phyloP scores from a whole-genome alignment of 2,113 vertebrate species.

The Macrotis lagotis region DNA sequence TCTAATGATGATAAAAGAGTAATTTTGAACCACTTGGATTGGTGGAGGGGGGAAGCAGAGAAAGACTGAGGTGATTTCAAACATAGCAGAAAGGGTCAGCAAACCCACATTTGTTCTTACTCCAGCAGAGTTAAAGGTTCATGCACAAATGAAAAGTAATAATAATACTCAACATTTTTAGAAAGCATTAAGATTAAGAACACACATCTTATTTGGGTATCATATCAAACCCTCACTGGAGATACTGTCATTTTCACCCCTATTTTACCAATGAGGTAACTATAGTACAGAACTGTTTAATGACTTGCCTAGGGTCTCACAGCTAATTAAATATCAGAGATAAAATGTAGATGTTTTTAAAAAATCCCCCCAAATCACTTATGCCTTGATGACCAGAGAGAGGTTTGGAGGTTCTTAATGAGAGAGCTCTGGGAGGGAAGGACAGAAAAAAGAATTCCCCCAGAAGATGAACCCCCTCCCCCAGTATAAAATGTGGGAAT shows the following conservation, averaged over 20 bases:
- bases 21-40: background rate
- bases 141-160: background rate
- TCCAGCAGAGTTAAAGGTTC: background rate
- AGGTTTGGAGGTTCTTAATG: background rate
- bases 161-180: background rate
- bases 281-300: background rate
- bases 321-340: background rate
- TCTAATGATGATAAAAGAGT: background rate
- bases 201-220: background rate
- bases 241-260: background rate
- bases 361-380: background rate
- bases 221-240: background rate
- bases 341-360: background rate
- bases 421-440: background rate
- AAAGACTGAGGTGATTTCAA: background rate
- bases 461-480: background rate
- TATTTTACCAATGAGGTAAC: background rate
- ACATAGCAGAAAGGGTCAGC: background rate
- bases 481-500: background rate
- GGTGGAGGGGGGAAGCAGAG: background rate
- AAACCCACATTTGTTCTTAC: background rate
- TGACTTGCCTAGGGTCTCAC: background rate
- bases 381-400: background rate
- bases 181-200: background rate
- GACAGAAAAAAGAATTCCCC: background rate